Conservation (phyloP, 2,888 invertebrate genomes). For the Troides oblongomaculatus region DNA sequence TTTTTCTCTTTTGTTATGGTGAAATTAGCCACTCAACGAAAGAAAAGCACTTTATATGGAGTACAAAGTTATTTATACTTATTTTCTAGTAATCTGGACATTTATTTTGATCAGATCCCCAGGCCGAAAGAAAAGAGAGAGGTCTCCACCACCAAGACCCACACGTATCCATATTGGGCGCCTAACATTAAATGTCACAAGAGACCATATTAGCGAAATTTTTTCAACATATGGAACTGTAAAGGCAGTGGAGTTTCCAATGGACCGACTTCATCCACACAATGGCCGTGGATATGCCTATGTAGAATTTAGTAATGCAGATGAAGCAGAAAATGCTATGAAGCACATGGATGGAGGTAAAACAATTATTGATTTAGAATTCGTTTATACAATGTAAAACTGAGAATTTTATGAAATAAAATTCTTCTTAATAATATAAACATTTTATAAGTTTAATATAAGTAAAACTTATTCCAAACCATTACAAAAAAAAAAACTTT, state of each 20-base stretch:
- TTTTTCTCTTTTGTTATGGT: not conserved
- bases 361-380: slow-evolving; percentile 1
- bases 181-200: slow-evolving; percentile 94
- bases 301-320: slow-evolving; percentile 95
- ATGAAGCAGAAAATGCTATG: slow-evolving; percentile 99
- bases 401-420: too few species aligned
- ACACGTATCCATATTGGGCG: slow-evolving; percentile 96
- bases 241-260: slow-evolving; percentile 93
- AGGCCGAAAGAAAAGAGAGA: slow-evolving; percentile 85
- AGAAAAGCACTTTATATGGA: too few species aligned
- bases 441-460: too few species aligned
- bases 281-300: slow-evolving; percentile 96
- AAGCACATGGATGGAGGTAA: slow-evolving; percentile 99
- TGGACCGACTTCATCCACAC: slow-evolving; percentile 92
- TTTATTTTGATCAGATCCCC: slow-evolving; percentile 71
- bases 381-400: not conserved
- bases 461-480: too few species aligned
- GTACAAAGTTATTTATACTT: too few species aligned
- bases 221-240: slow-evolving; percentile 93
- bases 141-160: slow-evolving; percentile 94
- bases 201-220: slow-evolving; percentile 94
- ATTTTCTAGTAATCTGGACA: not conserved
- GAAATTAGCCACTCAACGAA: too few species aligned
- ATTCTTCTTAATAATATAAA: too few species aligned
- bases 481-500: too few species aligned